These are phyloP conservation scores for Rhinogobio ventralis DNA, from an alignment of 2,797 vertebrate genomes.

Conservation along the genomic window DNA sequence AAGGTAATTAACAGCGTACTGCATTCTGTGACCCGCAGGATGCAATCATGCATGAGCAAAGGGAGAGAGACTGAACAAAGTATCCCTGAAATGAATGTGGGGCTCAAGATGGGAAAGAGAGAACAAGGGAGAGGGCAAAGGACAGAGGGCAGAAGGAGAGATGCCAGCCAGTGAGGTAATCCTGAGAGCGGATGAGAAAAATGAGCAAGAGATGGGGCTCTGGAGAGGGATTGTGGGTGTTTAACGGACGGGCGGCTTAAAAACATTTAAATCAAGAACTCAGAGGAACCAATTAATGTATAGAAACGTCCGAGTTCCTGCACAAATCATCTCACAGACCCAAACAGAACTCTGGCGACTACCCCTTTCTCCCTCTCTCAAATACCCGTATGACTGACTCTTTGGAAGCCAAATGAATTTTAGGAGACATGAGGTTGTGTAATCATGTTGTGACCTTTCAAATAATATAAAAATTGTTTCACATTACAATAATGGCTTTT, in stretches of 20 bases:
- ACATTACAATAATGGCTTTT: not conserved
- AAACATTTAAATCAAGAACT: constrained; percentile 71
- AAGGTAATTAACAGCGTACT: constrained; percentile 76
- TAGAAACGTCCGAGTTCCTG: constrained; percentile 64
- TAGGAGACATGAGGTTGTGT: not conserved
- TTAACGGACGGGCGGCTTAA: constrained; percentile 60
- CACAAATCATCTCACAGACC: constrained; percentile 42
- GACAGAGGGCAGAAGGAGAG: constrained; percentile 43
- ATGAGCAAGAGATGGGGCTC: constrained; percentile 19
- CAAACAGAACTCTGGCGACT: constrained; percentile 66
- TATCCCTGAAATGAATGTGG: constrained; percentile 43
- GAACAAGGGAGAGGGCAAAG: constrained; percentile 41
- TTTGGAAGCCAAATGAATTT: too few species aligned
- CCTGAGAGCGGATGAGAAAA: constrained; percentile 22
- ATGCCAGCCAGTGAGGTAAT: constrained; percentile 52
- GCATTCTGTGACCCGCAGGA: constrained; percentile 69
- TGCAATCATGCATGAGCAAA: constrained; percentile 67
- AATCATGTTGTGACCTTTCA: not conserved
- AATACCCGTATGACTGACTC: too few species aligned
- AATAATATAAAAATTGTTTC: not conserved
- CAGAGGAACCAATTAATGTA: constrained; percentile 75
- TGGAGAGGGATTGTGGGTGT: constrained; percentile 32
- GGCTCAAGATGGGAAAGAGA: constrained; percentile 24
- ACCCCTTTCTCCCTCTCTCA: not conserved
- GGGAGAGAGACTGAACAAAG: constrained; percentile 43